Percentiles rank a stretch among this genome's conserved stretches.
These are phyloP conservation scores for Ptychobarbus kaznakovi DNA, from an alignment of 2,797 vertebrate species.

Conservation along the genomic window DNA sequence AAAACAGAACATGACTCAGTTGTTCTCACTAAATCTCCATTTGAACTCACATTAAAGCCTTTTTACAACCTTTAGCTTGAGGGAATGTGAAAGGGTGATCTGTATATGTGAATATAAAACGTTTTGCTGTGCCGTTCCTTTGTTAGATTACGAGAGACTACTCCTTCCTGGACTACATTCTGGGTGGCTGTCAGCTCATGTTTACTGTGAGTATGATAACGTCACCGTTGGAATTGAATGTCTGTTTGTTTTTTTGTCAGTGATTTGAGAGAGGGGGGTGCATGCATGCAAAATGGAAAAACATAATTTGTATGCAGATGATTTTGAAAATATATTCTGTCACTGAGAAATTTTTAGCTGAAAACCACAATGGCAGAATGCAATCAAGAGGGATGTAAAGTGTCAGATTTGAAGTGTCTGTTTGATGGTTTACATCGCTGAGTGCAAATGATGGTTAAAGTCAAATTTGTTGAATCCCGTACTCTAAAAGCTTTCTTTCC, in stretches of 20 bases:
- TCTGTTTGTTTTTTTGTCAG: neutral
- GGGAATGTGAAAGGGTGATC: neutral
- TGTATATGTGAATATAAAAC: conserved; percentile 18
- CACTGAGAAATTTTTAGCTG: neutral
- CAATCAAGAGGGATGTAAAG: neutral
- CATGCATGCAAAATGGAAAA: conserved; percentile 16
- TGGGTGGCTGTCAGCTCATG: conserved; percentile 98
- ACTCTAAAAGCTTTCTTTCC: conserved; percentile 25
- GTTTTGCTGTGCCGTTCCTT: conserved; percentile 43
- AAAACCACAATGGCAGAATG: conserved; percentile 2
- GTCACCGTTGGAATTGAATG: conserved; percentile 10
- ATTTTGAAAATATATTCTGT: conserved; percentile 17
- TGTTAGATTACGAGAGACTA: conserved; percentile 93
- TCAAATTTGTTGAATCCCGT: neutral
- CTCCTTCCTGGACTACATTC: conserved; percentile 97
- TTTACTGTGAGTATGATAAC: conserved; percentile 90
- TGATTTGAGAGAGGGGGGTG: neutral
- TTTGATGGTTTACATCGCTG: neutral
- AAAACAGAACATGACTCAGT: conserved; percentile 35
- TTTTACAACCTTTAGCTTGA: neutral
- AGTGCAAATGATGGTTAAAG: neutral
- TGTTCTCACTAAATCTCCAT: conserved; percentile 31
- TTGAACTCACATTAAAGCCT: conserved; percentile 15
- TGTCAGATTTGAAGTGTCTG: neutral
- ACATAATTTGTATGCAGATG: conserved; percentile 35